Percentiles rank a stretch among this genome's conserved stretches.
Evolutionary conservation across 2,113 vertebrate species (phyloP).

Genomic region (Sinocyclocheilus rhinocerous): DNA sequence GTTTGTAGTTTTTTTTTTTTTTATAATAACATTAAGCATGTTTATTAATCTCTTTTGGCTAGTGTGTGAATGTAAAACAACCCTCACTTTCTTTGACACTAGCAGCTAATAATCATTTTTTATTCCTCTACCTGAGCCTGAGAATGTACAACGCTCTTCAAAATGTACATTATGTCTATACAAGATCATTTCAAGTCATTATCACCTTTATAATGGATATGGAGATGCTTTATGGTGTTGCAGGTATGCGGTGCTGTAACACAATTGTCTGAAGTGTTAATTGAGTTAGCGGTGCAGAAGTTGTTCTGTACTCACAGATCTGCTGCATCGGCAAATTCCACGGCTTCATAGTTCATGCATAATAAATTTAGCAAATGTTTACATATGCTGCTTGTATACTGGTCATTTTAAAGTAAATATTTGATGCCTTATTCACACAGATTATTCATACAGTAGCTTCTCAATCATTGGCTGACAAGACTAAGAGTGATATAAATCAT

Average conservation of each 20-base stretch:
- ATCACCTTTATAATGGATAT: not conserved
- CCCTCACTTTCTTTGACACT: not conserved
- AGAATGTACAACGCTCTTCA: not conserved
- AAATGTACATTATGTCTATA: not conserved
- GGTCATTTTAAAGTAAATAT: constrained; percentile 27
- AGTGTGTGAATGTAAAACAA: not conserved
- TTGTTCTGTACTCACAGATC: not conserved
- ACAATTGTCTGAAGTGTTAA: constrained; percentile 18
- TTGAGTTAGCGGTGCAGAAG: constrained; percentile 10
- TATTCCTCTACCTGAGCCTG: too few species aligned
- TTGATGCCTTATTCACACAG: not conserved
- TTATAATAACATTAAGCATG: not conserved
- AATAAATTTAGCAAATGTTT: constrained; percentile 16
- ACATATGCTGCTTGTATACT: not conserved
- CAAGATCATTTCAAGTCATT: constrained; percentile 8
- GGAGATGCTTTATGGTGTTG: constrained; percentile 4
- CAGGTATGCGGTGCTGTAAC: not conserved
- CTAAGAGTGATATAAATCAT: not conserved
- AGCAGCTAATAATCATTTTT: not conserved
- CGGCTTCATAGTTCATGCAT: not conserved
- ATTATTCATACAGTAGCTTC: not conserved
- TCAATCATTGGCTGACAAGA: not conserved
- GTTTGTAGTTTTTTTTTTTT: not conserved
- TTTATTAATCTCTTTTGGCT: not conserved
- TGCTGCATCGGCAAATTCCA: constrained; percentile 33